phyloP scores from a whole-genome alignment of 2,797 vertebrate species.

The Gallinago stenura region DNA sequence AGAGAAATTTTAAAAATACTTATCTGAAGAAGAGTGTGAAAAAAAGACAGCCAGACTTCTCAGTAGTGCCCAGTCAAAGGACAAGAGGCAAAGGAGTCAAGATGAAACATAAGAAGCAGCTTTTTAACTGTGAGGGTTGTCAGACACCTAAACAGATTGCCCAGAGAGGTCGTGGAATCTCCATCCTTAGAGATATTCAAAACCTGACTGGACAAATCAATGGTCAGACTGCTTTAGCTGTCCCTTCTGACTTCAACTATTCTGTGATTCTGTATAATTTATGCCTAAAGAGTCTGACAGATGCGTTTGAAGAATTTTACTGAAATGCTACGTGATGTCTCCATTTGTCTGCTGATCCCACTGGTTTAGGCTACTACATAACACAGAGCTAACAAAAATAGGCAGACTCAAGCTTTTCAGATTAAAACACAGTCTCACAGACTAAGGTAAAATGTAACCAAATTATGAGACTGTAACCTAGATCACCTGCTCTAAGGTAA shows the following conservation, averaged over 20 bases:
- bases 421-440: neutral
- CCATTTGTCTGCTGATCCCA: neutral
- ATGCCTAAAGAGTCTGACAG: neutral
- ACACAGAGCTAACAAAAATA: neutral
- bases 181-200: neutral
- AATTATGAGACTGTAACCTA: neutral
- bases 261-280: neutral
- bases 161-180: neutral
- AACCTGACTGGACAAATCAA: neutral
- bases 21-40: neutral
- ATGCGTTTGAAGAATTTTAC: neutral
- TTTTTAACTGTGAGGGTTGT: neutral
- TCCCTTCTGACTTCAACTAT: neutral
- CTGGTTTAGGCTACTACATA: neutral
- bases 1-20: neutral
- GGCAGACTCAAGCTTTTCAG: neutral
- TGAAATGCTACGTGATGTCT: neutral
- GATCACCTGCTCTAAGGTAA: neutral
- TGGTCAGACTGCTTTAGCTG: neutral
- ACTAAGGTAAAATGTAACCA: neutral
- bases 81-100: neutral
- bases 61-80: neutral
- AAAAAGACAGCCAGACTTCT: neutral
- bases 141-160: neutral
- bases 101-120: neutral